phyloP scores from a whole-genome alignment of 2,113 vertebrate species.

The Struthio camelus region DNA sequence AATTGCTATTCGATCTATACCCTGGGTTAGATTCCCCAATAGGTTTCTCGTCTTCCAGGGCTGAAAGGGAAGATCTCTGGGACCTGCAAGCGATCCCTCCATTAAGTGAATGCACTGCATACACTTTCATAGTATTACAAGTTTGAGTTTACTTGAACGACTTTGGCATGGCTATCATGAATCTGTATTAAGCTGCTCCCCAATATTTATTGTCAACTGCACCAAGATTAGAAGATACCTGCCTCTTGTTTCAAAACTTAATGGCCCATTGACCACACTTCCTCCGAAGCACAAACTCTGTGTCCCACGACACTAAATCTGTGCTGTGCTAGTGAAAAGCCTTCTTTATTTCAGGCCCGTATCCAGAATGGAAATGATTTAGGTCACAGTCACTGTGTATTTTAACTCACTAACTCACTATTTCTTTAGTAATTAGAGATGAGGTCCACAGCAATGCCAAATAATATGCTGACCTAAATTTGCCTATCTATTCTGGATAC shows the following conservation, averaged over 20 bases:
- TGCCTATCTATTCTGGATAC: conserved; percentile 53
- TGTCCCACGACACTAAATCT: conserved; percentile 61
- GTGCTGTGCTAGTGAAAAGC: conserved; percentile 49
- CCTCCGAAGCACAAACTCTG: conserved; percentile 42
- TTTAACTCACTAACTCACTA: conserved; percentile 51
- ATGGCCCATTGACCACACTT: conserved; percentile 59
- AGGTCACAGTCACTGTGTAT: conserved; percentile 48
- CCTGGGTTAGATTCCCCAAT: conserved; percentile 4
- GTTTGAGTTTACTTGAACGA: not conserved
- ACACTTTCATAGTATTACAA: not conserved
- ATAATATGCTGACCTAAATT: conserved; percentile 28
- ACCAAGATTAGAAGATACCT: conserved; percentile 36
- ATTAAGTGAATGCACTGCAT: not conserved
- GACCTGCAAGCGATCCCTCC: conserved; percentile 15
- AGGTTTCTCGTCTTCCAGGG: conserved; percentile 49
- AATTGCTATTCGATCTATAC: conserved; percentile 33
- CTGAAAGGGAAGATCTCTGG: conserved; percentile 38
- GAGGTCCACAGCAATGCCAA: conserved; percentile 25
- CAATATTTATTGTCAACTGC: conserved; percentile 58
- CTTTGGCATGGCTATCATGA: not conserved
- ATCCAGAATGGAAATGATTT: conserved; percentile 64
- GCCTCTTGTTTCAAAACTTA: conserved; percentile 61
- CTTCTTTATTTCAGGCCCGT: conserved; percentile 50
- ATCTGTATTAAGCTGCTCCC: conserved; percentile 17
- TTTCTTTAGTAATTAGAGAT: conserved; percentile 72